Evolutionary conservation across 64 coral and sea anemone genomes (phyloP), one percentile per base, ranked within the genome.

Genomic region (Montipora sp.): DNA sequence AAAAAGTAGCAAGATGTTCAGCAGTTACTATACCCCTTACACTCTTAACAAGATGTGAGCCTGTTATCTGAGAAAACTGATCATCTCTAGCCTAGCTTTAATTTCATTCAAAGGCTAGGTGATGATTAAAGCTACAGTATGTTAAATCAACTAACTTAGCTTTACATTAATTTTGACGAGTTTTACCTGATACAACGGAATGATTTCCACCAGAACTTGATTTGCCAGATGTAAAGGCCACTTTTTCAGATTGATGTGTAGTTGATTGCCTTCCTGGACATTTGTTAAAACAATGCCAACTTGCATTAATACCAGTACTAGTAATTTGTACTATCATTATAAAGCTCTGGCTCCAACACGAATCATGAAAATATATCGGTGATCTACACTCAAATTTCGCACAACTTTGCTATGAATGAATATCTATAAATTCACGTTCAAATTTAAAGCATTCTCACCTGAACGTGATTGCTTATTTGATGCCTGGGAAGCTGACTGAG

Each of bases 251-350:
- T 18, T 95, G 83, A 24, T 75, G 83, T 10, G 94, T 88, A 19
- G 75, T 83, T 55, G 94, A 95, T 83, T 92, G 94, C 70, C 77
- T 83, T 83, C 75, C 94, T 95, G 50, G 80, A 92, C 2, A 36
- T 22, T 57, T 57, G 6, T 59, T 10, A 55, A 73, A 53, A 59
- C 5, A 60, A 44, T 63, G 22, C 7, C 53, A 24, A 83, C 9
- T 59, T 22, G 16, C 10, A 68, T 68, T 8, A 68, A 68, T 57
- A 11, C 11, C 11, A 6, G 27, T 36, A 36, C 1, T 36, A 36
- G 27, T 36, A 36, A 1, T 36, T 36, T 36, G 36, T 36, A 36
- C 36, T 2, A 36, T 36, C 36, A 36, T 36, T 36, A 36, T 36
- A 36, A 36, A 36, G 36, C 36, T 36, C 36, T 36, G 36, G 36